Base-by-base conservation (phyloP, 2,113 vertebrate genomes). In the Colistium nudipinnis region DNA sequence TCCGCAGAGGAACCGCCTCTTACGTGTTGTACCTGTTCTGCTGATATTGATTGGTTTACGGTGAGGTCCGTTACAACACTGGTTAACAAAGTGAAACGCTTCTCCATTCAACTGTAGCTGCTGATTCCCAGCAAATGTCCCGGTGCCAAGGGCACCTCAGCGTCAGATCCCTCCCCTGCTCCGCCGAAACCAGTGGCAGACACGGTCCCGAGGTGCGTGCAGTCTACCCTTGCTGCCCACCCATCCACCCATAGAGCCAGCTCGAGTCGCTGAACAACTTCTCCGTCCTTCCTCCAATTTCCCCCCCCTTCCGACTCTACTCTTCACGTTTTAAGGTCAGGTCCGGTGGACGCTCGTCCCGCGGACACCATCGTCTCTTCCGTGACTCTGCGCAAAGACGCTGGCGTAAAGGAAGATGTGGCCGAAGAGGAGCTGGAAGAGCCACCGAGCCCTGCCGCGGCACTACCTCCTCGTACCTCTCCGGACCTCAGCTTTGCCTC, bases 401-500 rank as follows among this genome's bases (percentile, higher is more conserved):
- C 9, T 25, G 43, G 76, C 0, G n/a, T 61, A 17, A 65, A 79
- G 17, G 45, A 78, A 62, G 78, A 36, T 1, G 76, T 70, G 52
- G 65, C 36, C 9, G 52, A 89, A 38, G 47, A 78, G 19, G 88
- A 91, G 27, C 90, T 81, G 38, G 88, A 92, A 24, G 92, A 94
- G 43, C 72, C 89, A 3, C n/a, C 19, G 0, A 87, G 77, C 0
- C 87, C 93, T 8, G 47, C 56, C 3, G 7, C 69, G 19, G 12
- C 43, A 6, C 88, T 78, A 0, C 94, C 94, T 28, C 70, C 57
- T 31, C 93, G 93, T 14, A 92, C 94, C 0, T 92, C 90, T 28
- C 93, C 93, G 20, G 89, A 93, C 55, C 65, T 90, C 31, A 83
- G 86, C 51, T 97, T 96, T 80, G 95, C 93, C 67, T 92, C 53